A percentile compares a stretch with the other conserved stretches of the same genome.
These are phyloP conservation scores for Drosophila nigrodunni DNA, from an alignment of 1,140 invertebrate genomes.

Conservation along the genomic window DNA sequence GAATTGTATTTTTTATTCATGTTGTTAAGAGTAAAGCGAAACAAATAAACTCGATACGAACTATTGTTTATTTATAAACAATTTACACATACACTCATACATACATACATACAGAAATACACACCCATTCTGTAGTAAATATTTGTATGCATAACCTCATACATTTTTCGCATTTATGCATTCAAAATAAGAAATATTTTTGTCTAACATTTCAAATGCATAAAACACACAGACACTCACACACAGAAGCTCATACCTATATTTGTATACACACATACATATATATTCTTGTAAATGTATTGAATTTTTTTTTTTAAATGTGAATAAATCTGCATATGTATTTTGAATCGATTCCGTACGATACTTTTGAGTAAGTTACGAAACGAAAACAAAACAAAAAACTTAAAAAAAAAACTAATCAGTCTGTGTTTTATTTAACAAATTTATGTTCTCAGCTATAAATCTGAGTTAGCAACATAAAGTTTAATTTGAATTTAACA, in stretches of 20 bases:
- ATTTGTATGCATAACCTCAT: slow-evolving; percentile 36
- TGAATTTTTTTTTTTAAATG: slow-evolving; percentile 74
- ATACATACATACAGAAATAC: slow-evolving; percentile 17
- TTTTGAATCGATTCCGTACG: slow-evolving; percentile 69
- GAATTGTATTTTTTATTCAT: slow-evolving; percentile 78
- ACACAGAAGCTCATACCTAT: slow-evolving; percentile 28
- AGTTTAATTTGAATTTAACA: too few species aligned
- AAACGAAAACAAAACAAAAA: slow-evolving; percentile 41
- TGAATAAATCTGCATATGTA: slow-evolving; percentile 70
- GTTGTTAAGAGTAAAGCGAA: slow-evolving; percentile 44
- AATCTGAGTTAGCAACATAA: not conserved
- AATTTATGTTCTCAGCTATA: not conserved
- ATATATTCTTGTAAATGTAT: slow-evolving; percentile 75
- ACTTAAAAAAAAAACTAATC: slow-evolving; percentile 38
- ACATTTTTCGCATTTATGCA: slow-evolving; percentile 79
- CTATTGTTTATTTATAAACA: slow-evolving; percentile 52
- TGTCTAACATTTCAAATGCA: slow-evolving; percentile 49
- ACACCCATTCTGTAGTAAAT: slow-evolving; percentile 7
- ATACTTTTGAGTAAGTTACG: slow-evolving; percentile 47
- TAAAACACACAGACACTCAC: slow-evolving; percentile 29
- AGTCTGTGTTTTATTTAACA: slow-evolving; percentile 37
- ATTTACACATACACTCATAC: slow-evolving; percentile 12
- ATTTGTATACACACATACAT: slow-evolving; percentile 54
- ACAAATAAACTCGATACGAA: slow-evolving; percentile 41
- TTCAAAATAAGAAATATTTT: slow-evolving; percentile 52